Evolutionary conservation across 1,140 invertebrate genomes (phyloP).

Genomic region (Steinernema feltiae): DNA sequence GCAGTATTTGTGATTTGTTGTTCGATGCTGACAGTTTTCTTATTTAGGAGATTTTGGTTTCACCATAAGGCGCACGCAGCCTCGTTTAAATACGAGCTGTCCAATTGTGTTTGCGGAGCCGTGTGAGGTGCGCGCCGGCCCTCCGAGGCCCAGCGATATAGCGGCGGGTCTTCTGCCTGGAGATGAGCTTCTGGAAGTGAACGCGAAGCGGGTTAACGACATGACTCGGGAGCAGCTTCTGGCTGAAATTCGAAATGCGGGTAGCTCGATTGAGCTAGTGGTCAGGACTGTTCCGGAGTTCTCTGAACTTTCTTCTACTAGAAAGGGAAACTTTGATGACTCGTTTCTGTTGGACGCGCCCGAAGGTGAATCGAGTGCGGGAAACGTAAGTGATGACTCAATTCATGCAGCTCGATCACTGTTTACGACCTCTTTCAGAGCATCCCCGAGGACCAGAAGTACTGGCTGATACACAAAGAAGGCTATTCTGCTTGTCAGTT

Average conservation of each 20-base stretch:
- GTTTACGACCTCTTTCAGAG: slow-evolving; percentile 6
- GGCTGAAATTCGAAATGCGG: slow-evolving; percentile 79
- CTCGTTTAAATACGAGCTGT: slow-evolving; percentile 42
- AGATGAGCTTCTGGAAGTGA: slow-evolving; percentile 83
- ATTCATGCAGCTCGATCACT: neutral
- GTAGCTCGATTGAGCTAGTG: slow-evolving; percentile 67
- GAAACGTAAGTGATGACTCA: neutral
- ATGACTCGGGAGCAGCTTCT: slow-evolving; percentile 83
- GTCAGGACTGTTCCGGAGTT: slow-evolving; percentile 79
- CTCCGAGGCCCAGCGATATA: slow-evolving; percentile 59
- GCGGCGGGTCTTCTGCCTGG: slow-evolving; percentile 78
- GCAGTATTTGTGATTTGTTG: slow-evolving; percentile 17
- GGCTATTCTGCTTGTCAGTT: slow-evolving; percentile 74
- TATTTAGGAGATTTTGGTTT: slow-evolving; percentile 77
- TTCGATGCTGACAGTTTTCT: neutral
- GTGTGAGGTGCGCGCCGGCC: slow-evolving; percentile 70
- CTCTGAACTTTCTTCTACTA: slow-evolving; percentile 67
- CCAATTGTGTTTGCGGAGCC: slow-evolving; percentile 86
- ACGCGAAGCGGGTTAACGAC: slow-evolving; percentile 72
- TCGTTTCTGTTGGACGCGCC: slow-evolving; percentile 23
- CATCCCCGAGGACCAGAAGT: slow-evolving; percentile 66
- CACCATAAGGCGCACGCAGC: slow-evolving; percentile 76
- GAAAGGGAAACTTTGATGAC: slow-evolving; percentile 36
- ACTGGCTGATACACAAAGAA: slow-evolving; percentile 82
- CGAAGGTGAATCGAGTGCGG: neutral